A percentile compares a stretch with the other conserved stretches of the same genome.
Evolutionary conservation across 2,888 invertebrate species (phyloP).

Genomic region (Petrolisthes manimaculis): DNA sequence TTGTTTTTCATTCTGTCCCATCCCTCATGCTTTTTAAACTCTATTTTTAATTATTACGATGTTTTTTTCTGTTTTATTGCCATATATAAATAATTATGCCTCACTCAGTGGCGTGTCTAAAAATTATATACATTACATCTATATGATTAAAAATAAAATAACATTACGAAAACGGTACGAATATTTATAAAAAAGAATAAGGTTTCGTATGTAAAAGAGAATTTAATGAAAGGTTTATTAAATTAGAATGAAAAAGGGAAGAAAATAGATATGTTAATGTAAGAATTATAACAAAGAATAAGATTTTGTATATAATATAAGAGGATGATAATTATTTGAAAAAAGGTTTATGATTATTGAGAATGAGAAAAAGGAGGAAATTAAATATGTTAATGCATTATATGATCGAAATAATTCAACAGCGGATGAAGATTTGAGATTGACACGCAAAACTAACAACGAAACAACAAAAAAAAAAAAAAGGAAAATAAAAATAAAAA

Average conservation of each 20-base stretch:
- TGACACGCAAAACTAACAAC: neutral
- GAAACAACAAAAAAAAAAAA: neutral
- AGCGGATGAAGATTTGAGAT: neutral
- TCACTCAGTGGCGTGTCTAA: no score
- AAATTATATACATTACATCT: neutral
- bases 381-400: no score
- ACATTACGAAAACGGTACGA: no score
- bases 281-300: neutral
- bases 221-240: no score
- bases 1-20: neutral
- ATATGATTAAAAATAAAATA: neutral
- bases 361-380: no score
- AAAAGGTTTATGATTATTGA: no score
- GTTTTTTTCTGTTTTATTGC: no score
- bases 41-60: neutral
- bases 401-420: no score
- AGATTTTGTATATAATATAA: neutral
- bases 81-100: no score
- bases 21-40: neutral
- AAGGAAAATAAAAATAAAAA: neutral
- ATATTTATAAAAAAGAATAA: no score
- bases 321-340: no score
- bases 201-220: neutral
- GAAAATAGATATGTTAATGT: neutral
- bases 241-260: neutral